Conservation (phyloP, 23 tunicate genomes). For the Oikopleura vanhoeffeni region DNA sequence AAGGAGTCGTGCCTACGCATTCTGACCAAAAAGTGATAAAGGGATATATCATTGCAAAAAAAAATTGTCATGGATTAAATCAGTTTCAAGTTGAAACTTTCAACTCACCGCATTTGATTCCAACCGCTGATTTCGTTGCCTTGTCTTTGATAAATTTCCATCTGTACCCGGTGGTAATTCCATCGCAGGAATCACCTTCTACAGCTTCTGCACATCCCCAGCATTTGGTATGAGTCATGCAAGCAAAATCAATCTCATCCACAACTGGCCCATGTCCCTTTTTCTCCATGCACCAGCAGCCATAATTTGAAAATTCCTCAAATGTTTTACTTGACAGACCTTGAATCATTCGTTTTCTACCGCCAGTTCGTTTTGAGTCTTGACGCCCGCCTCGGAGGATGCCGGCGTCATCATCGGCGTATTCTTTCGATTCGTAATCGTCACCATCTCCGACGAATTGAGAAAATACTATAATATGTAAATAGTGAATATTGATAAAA, state of each 20-base stretch:
- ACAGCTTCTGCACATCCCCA: conserved; percentile 6
- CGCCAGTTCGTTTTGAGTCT: background rate
- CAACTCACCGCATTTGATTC: background rate
- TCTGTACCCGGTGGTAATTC: background rate
- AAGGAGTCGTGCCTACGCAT: no score
- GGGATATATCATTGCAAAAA: no score
- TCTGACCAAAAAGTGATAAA: no score
- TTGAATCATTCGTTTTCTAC: background rate
- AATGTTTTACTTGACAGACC: background rate
- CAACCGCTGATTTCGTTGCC: background rate
- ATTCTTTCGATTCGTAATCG: background rate
- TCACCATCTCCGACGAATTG: background rate
- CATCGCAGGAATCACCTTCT: background rate
- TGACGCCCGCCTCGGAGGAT: background rate
- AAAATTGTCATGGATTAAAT: no score
- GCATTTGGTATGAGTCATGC: background rate
- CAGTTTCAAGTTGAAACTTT: background rate
- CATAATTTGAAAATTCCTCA: background rate
- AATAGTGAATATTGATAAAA: no score
- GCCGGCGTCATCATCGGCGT: background rate
- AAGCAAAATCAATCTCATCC: conserved; percentile 6
- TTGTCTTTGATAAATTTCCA: background rate
- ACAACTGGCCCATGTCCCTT: background rate
- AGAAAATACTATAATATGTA: background rate
- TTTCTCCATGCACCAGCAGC: conserved; percentile 14